Percentiles rank a stretch among this genome's conserved stretches.
These are phyloP conservation scores for Iguana delicatissima DNA, from an alignment of 2,797 vertebrate genomes.

Conservation along the genomic window DNA sequence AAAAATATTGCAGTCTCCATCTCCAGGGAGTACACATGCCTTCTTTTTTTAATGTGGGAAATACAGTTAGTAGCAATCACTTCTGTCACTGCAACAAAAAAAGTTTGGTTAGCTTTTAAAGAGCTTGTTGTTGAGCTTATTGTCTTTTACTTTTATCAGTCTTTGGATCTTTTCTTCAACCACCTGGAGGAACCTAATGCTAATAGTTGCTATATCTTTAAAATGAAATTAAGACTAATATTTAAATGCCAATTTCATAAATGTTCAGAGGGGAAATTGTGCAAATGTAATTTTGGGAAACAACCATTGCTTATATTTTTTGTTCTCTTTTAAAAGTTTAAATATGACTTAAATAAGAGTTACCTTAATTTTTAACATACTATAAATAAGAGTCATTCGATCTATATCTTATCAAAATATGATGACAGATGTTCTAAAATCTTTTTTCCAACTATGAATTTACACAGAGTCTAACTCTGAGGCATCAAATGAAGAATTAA, in stretches of 20 bases:
- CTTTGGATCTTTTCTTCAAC: neutral
- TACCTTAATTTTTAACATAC: neutral
- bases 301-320: neutral
- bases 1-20: neutral
- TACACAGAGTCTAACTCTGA: conserved; percentile 78
- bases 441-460: conserved; percentile 29
- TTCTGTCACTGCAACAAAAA: neutral
- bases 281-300: neutral
- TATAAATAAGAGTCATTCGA: no score
- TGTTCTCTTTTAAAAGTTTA: neutral
- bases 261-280: neutral
- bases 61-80: neutral
- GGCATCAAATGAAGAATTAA: conserved; percentile 85
- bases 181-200: neutral
- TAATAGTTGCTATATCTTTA: neutral
- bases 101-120: neutral
- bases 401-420: neutral
- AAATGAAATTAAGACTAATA: neutral
- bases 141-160: neutral
- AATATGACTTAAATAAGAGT: neutral
- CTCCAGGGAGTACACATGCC: neutral
- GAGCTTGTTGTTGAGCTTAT: neutral
- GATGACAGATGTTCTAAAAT: neutral
- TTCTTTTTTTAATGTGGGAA: neutral
- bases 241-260: neutral